Evolutionary conservation across 2,888 invertebrate species (phyloP).

Genomic region (Chromoteleia sp.): DNA sequence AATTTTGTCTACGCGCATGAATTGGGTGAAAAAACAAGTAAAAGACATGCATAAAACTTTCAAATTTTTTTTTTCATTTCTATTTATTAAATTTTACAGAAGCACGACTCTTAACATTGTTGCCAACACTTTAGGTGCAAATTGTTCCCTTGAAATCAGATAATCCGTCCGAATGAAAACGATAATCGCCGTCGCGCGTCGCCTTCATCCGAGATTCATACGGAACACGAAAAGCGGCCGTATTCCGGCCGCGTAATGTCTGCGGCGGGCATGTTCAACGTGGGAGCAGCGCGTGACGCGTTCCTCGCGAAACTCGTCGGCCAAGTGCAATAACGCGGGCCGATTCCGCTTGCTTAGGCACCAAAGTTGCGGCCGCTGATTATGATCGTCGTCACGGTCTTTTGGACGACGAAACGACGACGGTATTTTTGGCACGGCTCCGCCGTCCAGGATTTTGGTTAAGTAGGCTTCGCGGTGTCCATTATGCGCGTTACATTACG

Average conservation of each 20-base stretch:
- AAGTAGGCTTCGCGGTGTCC: slow-evolving; percentile 71
- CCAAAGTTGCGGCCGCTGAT: slow-evolving; percentile 60
- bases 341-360: slow-evolving; percentile 54
- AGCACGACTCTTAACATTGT: too few species aligned
- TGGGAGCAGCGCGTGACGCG: slow-evolving; percentile 28
- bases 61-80: too few species aligned
- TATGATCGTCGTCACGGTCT: slow-evolving; percentile 70
- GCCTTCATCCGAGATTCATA: slow-evolving; percentile 4
- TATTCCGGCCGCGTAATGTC: slow-evolving; percentile 24
- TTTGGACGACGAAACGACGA: slow-evolving; percentile 37
- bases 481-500: slow-evolving; percentile 62
- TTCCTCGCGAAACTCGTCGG: slow-evolving; percentile 43
- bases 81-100: too few species aligned
- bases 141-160: too few species aligned
- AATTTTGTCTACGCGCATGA: too few species aligned
- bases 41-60: too few species aligned
- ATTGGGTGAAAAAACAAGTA: too few species aligned
- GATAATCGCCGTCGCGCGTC: not conserved
- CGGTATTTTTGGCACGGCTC: slow-evolving; percentile 70
- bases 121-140: too few species aligned
- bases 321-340: slow-evolving; percentile 61
- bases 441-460: slow-evolving; percentile 56
- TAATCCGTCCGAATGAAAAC: too few species aligned
- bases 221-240: not conserved
- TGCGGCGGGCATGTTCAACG: slow-evolving; percentile 41